Evolutionary conservation across 1,140 invertebrate genomes (phyloP), one percentile per base, ranked within the genome.

Genomic region (Dermatophagoides farinae): DNA sequence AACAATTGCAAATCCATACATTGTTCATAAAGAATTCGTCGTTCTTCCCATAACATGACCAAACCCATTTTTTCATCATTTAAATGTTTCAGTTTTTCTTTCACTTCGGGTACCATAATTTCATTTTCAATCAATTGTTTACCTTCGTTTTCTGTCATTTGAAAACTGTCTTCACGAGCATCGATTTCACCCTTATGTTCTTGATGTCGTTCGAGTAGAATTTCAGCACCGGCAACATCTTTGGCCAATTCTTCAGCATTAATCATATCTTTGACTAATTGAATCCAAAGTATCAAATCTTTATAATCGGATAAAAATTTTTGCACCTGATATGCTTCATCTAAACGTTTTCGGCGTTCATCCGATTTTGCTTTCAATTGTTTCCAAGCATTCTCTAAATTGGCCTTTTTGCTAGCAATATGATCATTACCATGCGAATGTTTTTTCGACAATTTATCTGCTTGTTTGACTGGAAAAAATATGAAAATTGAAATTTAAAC

Each of bases 1-100:
- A 97, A 97, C 0, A 97, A 76, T 73, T 98, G 95, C 66, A 98
- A 76, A 73, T 98, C 95, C 91, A 97, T 95, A 74, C 95, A 98
- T 75, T 98, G 93, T 70, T 97, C 91, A 70, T 98, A 98, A 16
- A 97, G 75, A 68, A 97, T 88, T 25, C 90, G 78, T 51, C 91
- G 78, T 73, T 97, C 88, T 69, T 98, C 91, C 93, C 95, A 98
- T 63, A 98, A 74, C 18, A 81, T 80, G 25, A 88, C 74, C 44
- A 99, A 75, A 22, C 81, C 82, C 9, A 79, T 77, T 70, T 91
- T 90, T 68, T 97, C 91, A 39, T 81, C 80, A n/a, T 81, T 79
- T 37, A 99, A 75, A 23, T 80, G 80, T 6, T 79, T 79, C 22
- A 93, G 74, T 71, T 92, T 91, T 40, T 85, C 79, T 38, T 80